Conservation (phyloP, 2,888 invertebrate species). For the Drosophila aldrichi region DNA sequence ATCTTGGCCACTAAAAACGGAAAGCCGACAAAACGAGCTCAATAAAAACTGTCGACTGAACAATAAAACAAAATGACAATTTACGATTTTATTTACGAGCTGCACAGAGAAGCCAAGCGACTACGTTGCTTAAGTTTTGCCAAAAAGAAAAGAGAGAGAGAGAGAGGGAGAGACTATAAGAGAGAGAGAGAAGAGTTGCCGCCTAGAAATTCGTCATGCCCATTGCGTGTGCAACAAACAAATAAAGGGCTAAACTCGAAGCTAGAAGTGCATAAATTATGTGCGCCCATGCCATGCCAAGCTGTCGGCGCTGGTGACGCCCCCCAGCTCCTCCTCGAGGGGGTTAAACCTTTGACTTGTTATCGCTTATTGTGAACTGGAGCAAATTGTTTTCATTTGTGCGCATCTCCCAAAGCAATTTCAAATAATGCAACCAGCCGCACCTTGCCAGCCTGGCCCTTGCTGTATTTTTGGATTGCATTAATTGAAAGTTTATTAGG, state of each 20-base stretch:
- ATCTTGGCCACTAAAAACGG: constrained; percentile 46
- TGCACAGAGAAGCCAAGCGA: constrained; percentile 27
- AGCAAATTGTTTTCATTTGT: constrained; percentile 67
- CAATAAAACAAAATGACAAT: constrained; percentile 80
- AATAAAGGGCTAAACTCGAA: constrained; percentile 27
- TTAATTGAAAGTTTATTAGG: constrained; percentile 80
- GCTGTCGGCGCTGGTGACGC: constrained; percentile 67
- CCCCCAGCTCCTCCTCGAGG: constrained; percentile 5
- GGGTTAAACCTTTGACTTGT: constrained; percentile 24
- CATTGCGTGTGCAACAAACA: constrained; percentile 59
- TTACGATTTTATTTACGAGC: constrained; percentile 81
- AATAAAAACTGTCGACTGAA: constrained; percentile 75
- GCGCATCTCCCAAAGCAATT: constrained; percentile 44
- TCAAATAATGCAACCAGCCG: background rate
- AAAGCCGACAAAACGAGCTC: constrained; percentile 76
- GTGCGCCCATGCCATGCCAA: constrained; percentile 48
- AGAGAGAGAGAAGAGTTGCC: constrained; percentile 3
- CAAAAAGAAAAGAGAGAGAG: background rate
- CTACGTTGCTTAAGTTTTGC: constrained; percentile 12
- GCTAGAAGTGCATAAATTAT: constrained; percentile 74
- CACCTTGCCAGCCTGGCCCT: background rate
- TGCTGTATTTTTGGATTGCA: constrained; percentile 62
- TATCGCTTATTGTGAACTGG: constrained; percentile 59
- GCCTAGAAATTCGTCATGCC: constrained; percentile 71
- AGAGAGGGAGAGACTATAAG: too few species aligned